These are phyloP conservation scores for Caenorhabditis elegans DNA, from an alignment of 1,140 invertebrate genomes.

Conservation along the genomic window DNA sequence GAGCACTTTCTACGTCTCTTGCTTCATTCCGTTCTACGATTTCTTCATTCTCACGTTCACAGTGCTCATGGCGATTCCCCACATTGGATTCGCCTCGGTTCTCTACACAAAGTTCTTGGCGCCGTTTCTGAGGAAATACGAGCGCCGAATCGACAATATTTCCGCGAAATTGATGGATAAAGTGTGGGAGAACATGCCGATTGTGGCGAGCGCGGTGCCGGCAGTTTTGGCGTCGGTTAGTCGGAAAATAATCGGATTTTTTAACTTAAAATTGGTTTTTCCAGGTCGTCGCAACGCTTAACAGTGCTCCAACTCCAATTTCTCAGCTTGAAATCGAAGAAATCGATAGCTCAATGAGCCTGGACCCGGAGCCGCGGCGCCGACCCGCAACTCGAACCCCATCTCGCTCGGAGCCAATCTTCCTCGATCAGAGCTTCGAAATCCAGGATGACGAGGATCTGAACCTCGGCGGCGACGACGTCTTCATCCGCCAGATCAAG, in stretches of 20 bases:
- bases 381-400: no score
- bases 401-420: no score
- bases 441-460: not conserved
- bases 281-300: not conserved
- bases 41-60: not conserved
- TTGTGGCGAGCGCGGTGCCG: not conserved
- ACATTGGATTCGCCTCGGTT: not conserved
- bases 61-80: not conserved
- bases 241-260: no score
- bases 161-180: no score
- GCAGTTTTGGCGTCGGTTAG: conserved; percentile 11
- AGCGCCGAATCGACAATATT: not conserved
- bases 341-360: not conserved
- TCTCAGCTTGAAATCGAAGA: not conserved
- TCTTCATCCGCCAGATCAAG: not conserved
- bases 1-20: not conserved
- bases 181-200: not conserved
- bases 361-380: no score
- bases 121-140: conserved; percentile 1
- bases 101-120: conserved; percentile 1
- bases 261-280: not conserved
- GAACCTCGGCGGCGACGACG: not conserved
- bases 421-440: not conserved
- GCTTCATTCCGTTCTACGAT: conserved; percentile 25
- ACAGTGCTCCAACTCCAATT: not conserved